phyloP scores from a whole-genome alignment of 2,113 vertebrate genomes.

The Heterotis niloticus region DNA sequence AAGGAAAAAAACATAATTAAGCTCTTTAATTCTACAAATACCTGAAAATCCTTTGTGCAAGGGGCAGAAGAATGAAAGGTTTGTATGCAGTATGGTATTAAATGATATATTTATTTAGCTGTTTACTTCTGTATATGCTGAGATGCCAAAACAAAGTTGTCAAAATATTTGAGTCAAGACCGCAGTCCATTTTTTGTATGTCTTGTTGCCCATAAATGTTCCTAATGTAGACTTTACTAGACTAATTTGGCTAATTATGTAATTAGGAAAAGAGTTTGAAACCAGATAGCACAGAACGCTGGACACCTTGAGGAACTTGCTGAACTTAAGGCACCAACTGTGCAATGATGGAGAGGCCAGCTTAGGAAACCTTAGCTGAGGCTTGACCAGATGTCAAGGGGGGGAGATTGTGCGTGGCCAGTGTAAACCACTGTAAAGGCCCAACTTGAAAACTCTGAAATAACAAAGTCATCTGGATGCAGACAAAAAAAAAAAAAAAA shows the following conservation, averaged over 20 bases:
- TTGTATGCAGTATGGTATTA: neutral
- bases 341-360: no score
- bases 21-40: neutral
- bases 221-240: neutral
- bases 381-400: neutral
- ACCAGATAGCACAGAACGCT: neutral
- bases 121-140: constrained; percentile 1
- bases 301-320: neutral
- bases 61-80: neutral
- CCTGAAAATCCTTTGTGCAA: neutral
- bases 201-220: neutral
- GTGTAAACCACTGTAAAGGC: neutral
- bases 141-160: constrained; percentile 6
- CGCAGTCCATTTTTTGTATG: neutral
- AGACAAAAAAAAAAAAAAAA: neutral
- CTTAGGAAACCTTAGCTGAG: no score
- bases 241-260: neutral
- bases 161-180: neutral
- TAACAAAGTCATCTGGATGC: neutral
- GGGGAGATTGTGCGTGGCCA: neutral
- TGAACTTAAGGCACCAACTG: no score
- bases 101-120: constrained; percentile 1
- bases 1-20: no score
- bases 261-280: neutral
- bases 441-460: neutral